Evolutionary conservation across 2,113 vertebrate species (phyloP), one percentile per base, ranked within the genome.

Genomic region (Marcusenius ussheri): DNA sequence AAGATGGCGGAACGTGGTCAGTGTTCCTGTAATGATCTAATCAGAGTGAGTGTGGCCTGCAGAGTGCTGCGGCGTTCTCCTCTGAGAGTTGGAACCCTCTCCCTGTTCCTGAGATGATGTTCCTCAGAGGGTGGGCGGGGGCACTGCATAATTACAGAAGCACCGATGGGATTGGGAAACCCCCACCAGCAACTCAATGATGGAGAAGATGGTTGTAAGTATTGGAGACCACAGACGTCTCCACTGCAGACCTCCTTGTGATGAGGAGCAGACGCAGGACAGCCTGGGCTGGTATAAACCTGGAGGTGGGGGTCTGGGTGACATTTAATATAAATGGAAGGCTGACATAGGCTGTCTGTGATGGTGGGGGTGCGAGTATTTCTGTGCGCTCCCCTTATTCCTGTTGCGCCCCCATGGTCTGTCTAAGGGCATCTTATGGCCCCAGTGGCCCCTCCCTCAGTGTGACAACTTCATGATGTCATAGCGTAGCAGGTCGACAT

Each of bases 111-210:
- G 86, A 93, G 93, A 93, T 93, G 92, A 91, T 87, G 91, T 90
- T 92, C 93, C 93, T 92, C 93, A 42, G 92, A 91, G 94, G n/a
- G 10, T 58, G 93, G 88, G 42, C 19, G 1, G 10, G 50, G 24
- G 46, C 49, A 11, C 90, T 83, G 90, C 92, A 93, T 95, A 94
- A 95, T 95, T 95, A 94, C 93, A 93, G 90, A 90, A 91, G 89
- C 91, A 93, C 94, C 93, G 94, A 94, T 89, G 89, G 91, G 89
- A 90, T 19, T 47, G n/a, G 86, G 35, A 49, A 9, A 35, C 74
- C 27, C 84, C 35, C 53, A 87, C 27, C 15, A 42, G 31, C 74
- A 17, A 77, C 15, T 17, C 74, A 39, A 3, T 6, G 74, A 77
- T 42, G 74, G 74, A 39, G 74, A 35, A 39, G 74, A 77, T 42